Base-by-base conservation (phyloP, 2,888 invertebrate genomes). In the Salticus scenicus region DNA sequence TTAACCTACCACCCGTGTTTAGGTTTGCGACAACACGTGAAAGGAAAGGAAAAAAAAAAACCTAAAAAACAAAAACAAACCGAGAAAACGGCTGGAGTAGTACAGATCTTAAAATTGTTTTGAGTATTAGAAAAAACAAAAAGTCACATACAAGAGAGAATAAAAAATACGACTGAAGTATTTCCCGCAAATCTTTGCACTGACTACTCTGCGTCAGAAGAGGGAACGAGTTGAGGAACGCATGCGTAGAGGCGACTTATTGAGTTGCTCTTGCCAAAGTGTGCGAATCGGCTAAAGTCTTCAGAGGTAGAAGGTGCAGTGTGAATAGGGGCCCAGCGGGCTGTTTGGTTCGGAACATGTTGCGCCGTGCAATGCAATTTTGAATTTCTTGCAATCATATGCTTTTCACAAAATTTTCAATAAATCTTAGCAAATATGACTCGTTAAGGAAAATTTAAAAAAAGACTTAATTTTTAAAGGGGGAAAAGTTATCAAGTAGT, bases 221-320 rank as follows among this genome's bases (percentile, higher is more conserved):
- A 24, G 24, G 57, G 57, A 5, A 24, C 12, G 57, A 57, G 57
- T 57, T 7, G 24, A 7, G 20, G 5, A 7, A 24, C 57, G 57
- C 57, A 24, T 57, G 57, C 57, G 57, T 24, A 24, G 57, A 57
- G 24, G 24, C 24, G 57, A 20, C 24, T 57, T 57, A 57, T 57
- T 57, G 57, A 57, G 57, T 57, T 57, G 57, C 57, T 57, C 57
- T 4, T 57, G 57, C 57, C 57, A 57, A 24, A 57, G 4, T 57
- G 24, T 24, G 57, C 2, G 57, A 57, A 24, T 57, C 57, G 24
- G 57, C 57, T 57, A 20, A 57, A 57, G 57, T 57, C 57, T 57
- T 57, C 57, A 24, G 57, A 57, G 57, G 24, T 24, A 24, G 20
- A 57, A 20, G 57, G 57, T 57, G 57, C 57, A 37, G 37, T 37